Evolutionary conservation across 2,888 invertebrate species (phyloP).

Genomic region (Plemyria rubiginata): DNA sequence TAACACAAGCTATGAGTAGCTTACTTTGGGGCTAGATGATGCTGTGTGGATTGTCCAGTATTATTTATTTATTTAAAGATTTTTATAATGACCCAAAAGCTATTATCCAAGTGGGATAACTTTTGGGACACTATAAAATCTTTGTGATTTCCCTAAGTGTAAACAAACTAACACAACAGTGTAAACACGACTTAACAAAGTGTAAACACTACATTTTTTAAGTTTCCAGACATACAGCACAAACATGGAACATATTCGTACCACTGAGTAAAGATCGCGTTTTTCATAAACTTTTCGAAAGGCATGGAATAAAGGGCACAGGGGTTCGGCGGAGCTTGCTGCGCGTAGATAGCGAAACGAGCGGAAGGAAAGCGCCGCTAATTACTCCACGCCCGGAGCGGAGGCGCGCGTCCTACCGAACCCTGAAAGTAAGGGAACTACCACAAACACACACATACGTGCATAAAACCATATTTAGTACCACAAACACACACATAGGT

Average conservation of each 20-base stretch:
- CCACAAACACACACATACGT: constrained; percentile 36
- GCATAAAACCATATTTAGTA: constrained; percentile 27
- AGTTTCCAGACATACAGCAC: background rate
- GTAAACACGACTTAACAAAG: no score
- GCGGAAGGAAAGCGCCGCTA: constrained; percentile 80
- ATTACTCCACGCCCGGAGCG: constrained; percentile 73
- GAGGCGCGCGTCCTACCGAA: constrained; percentile 57
- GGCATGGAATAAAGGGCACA: constrained; percentile 21
- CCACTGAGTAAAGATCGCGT: constrained; percentile 1
- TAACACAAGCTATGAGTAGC: no score
- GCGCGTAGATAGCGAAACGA: constrained; percentile 19
- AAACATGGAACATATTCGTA: background rate
- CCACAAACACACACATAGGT: no score
- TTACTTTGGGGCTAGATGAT: no score
- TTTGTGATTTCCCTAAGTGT: no score
- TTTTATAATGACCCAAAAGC: no score
- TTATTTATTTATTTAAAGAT: no score
- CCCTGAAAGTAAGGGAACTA: constrained; percentile 54
- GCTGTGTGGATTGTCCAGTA: no score
- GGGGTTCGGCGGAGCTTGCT: constrained; percentile 24
- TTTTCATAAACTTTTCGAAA: constrained; percentile 19
- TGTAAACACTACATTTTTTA: no score
- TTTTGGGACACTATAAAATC: no score
- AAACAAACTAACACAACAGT: no score
- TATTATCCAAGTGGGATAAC: no score